phyloP scores from a whole-genome alignment of 2,888 invertebrate species.

The Tridacna crocea region DNA sequence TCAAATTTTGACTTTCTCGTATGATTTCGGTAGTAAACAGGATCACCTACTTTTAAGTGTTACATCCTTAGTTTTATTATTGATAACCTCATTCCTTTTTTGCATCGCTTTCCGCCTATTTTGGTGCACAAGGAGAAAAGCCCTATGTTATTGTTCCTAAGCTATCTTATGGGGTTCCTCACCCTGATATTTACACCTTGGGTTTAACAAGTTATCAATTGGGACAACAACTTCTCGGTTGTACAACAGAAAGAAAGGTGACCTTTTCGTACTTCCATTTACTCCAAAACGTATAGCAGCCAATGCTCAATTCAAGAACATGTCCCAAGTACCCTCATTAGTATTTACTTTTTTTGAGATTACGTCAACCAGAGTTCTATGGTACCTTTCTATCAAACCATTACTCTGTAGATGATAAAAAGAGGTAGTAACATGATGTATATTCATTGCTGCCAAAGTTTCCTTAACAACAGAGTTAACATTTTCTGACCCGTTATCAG shows the following conservation, averaged over 20 bases:
- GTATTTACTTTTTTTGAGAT: conserved; percentile 33
- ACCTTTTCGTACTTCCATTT: conserved; percentile 42
- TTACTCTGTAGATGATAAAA: too few relatives aligned
- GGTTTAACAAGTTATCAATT: conserved; percentile 47
- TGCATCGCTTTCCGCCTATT: conserved; percentile 37
- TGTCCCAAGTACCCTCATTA: too few relatives aligned
- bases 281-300: conserved; percentile 48
- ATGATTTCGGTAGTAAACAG: conserved; percentile 32
- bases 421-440: conserved; percentile 33
- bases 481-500: conserved; percentile 45
- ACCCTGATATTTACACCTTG: conserved; percentile 43
- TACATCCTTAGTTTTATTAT: conserved; percentile 39
- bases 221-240: conserved; percentile 49
- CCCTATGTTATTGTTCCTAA: conserved; percentile 51
- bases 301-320: conserved; percentile 50
- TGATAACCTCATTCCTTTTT: conserved; percentile 37
- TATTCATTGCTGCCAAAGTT: conserved; percentile 30
- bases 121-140: conserved; percentile 37
- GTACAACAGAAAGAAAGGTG: conserved; percentile 51
- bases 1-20: conserved; percentile 41
- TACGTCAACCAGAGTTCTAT: conserved; percentile 33
- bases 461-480: conserved; percentile 28
- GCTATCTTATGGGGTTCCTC: conserved; percentile 47
- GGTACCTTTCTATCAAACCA: conserved; percentile 33
- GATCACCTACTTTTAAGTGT: conserved; percentile 41